phyloP scores from a whole-genome alignment of 1,140 invertebrate genomes.

The Phthorimaea operculella region DNA sequence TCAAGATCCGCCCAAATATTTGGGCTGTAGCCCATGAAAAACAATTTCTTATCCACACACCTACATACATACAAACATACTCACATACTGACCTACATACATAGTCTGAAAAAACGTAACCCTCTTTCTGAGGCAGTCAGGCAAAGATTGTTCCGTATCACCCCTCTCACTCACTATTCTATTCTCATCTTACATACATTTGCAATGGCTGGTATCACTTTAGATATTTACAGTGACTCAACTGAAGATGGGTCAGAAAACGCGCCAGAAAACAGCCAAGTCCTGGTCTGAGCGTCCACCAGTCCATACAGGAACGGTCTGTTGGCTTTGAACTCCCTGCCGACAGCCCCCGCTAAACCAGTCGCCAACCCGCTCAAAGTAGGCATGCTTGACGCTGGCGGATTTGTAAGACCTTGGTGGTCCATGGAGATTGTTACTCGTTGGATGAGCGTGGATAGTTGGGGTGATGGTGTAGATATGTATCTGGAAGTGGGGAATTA shows the following conservation, averaged over 20 bases:
- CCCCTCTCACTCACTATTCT: too few relatives aligned
- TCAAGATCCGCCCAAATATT: too few relatives aligned
- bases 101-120: too few relatives aligned
- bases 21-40: too few relatives aligned
- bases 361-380: not conserved
- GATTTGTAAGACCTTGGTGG: not conserved
- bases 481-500: conserved; percentile 8
- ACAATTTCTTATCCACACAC: too few relatives aligned
- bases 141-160: too few relatives aligned
- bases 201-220: too few relatives aligned
- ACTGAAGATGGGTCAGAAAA: conserved; percentile 12
- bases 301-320: conserved; percentile 17
- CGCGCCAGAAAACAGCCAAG: conserved; percentile 14
- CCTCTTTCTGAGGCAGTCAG: too few relatives aligned
- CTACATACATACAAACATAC: too few relatives aligned
- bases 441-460: conserved; percentile 11
- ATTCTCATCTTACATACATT: too few relatives aligned
- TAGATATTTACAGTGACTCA: too few relatives aligned
- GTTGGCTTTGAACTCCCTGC: conserved; percentile 14
- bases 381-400: not conserved
- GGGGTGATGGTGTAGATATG: conserved; percentile 12
- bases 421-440: conserved; percentile 5
- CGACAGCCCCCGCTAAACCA: conserved; percentile 2
- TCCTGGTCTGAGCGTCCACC: conserved; percentile 11
- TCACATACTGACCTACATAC: too few relatives aligned